Evolutionary conservation across 2,888 invertebrate genomes (phyloP), one percentile per base, ranked within the genome.

Genomic region (Plebejus melissa): DNA sequence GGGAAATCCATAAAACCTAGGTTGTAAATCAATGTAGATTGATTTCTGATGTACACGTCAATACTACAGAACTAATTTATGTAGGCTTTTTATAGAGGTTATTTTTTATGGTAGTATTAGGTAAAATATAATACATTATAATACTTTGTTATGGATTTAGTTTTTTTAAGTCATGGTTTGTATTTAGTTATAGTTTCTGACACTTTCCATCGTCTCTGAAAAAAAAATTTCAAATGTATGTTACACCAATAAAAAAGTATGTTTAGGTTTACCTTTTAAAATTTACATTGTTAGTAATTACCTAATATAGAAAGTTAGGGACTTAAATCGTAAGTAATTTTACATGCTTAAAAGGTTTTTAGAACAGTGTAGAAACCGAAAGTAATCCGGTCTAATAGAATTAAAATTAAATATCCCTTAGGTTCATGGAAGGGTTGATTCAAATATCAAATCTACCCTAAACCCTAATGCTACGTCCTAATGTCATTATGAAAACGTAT

Each of bases 21-120:
- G 65, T 36, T 65, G 65, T 65, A 65, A 65, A 36, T 65, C 65
- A 65, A 65, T 32, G 65, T 65, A 4, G 65, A 65, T 65, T 65
- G 65, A 65, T 32, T 65, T 65, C 1, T 65, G 16, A 65, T 65
- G 65, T 13, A 36, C 13, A 65, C 32, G 32, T 36, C 32, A 13
- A 65, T 65, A 65, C 32, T 65, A 65, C 65, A 32, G 3, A 32
- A 32, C 11, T 65, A 65, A 65, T 60, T 60, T 28, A 11, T 28
- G 60, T 60, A 9, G 28, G 58, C 54, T 58, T n/a, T 58, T 58
- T 22, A 58, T 58, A 4, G n/a, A 22, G 58, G 58, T 58, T 58
- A 22, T 58, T 58, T 54, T 58, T 58, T 58, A 58, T 54, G 54
- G 16, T 54, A 54, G 1, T 54, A 16, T 54, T 54, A 54, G 54